Conservation (phyloP, 2,888 invertebrate species). For the Trissonchulus latispiculum region DNA sequence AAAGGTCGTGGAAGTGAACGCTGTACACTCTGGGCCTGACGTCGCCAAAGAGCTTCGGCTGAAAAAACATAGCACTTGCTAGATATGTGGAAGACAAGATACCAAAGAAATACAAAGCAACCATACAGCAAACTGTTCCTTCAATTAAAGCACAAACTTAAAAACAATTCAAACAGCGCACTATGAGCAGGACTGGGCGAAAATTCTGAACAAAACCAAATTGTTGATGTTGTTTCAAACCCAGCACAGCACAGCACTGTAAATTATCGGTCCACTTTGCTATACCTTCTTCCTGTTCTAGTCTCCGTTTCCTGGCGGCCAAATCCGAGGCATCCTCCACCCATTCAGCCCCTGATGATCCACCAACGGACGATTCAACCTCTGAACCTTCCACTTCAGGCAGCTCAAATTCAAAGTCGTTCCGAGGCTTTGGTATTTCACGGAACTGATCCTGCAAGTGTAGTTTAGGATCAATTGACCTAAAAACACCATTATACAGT, state of each 20-base stretch:
- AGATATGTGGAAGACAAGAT: too few relatives aligned
- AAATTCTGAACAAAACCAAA: too few relatives aligned
- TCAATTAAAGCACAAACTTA: too few relatives aligned
- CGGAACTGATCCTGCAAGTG: slow-evolving; percentile 53
- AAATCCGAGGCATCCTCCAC: background rate
- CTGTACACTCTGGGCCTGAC: slow-evolving; percentile 75
- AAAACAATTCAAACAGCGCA: too few relatives aligned
- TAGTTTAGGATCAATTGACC: background rate
- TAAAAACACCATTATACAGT: too few relatives aligned
- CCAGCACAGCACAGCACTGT: too few relatives aligned
- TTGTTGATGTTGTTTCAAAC: too few relatives aligned
- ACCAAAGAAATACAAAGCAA: too few relatives aligned
- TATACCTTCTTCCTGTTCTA: background rate
- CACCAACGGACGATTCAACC: background rate
- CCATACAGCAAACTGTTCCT: too few relatives aligned
- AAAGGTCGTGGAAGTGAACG: slow-evolving; percentile 68
- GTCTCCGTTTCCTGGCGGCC: background rate
- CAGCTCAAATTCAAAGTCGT: slow-evolving; percentile 96
- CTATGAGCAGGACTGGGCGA: too few relatives aligned
- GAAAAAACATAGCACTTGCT: slow-evolving; percentile 29
- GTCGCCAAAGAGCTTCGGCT: slow-evolving; percentile 60
- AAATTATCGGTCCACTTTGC: too few relatives aligned
- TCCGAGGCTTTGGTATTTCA: slow-evolving; percentile 74
- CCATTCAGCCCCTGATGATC: background rate
- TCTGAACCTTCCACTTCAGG: slow-evolving; percentile 56